phyloP scores from a whole-genome alignment of 1,140 invertebrate species.

The Brachionus angularis region DNA sequence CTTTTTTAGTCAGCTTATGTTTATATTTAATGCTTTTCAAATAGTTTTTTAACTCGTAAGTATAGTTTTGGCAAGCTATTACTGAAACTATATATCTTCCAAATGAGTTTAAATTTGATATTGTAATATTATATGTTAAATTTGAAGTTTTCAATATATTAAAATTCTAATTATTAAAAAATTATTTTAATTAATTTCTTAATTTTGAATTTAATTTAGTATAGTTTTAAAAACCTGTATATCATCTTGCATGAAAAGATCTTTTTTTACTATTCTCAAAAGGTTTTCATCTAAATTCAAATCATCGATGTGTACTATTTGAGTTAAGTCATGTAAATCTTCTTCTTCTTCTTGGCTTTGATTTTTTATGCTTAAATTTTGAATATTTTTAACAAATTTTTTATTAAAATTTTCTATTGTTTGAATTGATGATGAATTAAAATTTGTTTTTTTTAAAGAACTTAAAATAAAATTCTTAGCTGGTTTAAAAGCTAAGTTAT shows the following conservation, averaged over 20 bases:
- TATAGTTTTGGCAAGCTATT: slow-evolving; percentile 11
- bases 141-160: not conserved
- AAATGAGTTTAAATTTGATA: not conserved
- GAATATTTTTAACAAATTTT: no score
- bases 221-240: not conserved
- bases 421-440: not conserved
- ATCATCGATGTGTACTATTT: no score
- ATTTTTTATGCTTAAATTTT: no score
- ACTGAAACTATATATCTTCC: slow-evolving; percentile 14
- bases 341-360: no score
- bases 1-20: no score
- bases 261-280: not conserved
- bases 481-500: slow-evolving; percentile 19
- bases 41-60: not conserved
- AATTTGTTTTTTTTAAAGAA: not conserved
- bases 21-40: not conserved
- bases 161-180: no score
- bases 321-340: no score
- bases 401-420: no score
- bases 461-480: not conserved
- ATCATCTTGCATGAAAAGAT: not conserved
- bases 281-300: not conserved
- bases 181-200: not conserved
- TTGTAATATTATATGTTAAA: not conserved
- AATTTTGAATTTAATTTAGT: not conserved